Evolutionary conservation across 2,888 invertebrate species (phyloP), one percentile per base, ranked within the genome.

Genomic region (Petrophora chlorosata): DNA sequence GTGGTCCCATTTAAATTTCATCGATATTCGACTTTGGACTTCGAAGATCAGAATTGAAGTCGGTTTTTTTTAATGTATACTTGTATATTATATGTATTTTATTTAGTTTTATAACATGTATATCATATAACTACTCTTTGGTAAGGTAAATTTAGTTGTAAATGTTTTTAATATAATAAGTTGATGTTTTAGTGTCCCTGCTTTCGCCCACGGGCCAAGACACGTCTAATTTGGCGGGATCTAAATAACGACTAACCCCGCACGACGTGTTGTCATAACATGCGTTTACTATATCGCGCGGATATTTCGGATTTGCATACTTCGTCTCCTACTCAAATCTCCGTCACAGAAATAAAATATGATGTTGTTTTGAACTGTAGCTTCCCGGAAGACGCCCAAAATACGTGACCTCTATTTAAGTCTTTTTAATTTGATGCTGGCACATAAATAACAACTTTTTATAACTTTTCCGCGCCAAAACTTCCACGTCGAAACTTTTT

Each of bases 381-480:
- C 36, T 36, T 30, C 30, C 30, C 32, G 42, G 48, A 48, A 38
- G 38, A 42, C 26, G 17, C 14, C 16, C 3, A 35, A 23, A 42
- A 42, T 23, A 36, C 35, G 29, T n/a, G 10, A 39, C 12, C 26
- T 19, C 0, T 28, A 10, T 13, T 16, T 30, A 41, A 19, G 19
- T 19, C 10, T 15, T 16, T 25, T 30, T 19, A 16, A 12, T 33
- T 17, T 22, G 3, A 25, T 28, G 7, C n/a, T 5, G 5, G 35
- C 5, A 0, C 8, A 23, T 22, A 40, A 22, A 17, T n/a, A n/a
- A n/a, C n/a, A 40, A 23, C 14, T 9, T 36, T 29, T 12, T 5
- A 19, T 46, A 75, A 72, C 52, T 69, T 76, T 72, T 73, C 65
- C 65, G 62, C 74, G 74, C 70, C 61, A 48, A 63, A 69, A 70